These are phyloP conservation scores for Coracopsis vasa DNA, from an alignment of 2,113 vertebrate genomes.

Conservation along the genomic window DNA sequence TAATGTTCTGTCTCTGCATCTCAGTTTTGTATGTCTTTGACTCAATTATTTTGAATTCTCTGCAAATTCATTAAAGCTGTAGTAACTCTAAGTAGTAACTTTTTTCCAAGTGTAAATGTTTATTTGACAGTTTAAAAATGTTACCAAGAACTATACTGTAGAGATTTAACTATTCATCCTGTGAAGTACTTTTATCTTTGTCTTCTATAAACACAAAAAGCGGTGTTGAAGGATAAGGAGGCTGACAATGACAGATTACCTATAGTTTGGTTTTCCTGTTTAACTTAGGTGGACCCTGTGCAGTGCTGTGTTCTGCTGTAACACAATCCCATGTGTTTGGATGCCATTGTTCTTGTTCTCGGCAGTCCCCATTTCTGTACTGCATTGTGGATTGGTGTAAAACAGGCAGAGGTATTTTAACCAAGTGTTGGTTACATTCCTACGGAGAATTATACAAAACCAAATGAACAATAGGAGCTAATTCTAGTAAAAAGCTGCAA, in stretches of 20 bases:
- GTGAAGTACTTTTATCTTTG: conserved; percentile 36
- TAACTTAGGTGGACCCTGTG: conserved; percentile 14
- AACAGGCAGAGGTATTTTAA: neutral
- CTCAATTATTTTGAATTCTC: neutral
- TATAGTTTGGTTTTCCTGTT: conserved; percentile 51
- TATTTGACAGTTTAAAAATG: conserved; percentile 11
- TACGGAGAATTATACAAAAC: neutral
- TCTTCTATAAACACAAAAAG: conserved; percentile 40
- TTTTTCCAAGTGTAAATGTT: neutral
- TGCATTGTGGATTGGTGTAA: neutral
- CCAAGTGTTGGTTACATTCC: neutral
- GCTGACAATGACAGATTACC: conserved; percentile 66
- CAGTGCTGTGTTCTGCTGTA: conserved; percentile 7
- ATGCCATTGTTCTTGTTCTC: neutral
- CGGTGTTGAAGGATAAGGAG: neutral
- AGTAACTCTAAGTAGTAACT: neutral
- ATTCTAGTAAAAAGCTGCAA: neutral
- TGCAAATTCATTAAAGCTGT: neutral
- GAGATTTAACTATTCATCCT: neutral
- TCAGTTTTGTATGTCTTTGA: neutral
- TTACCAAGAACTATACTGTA: neutral
- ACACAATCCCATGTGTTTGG: neutral
- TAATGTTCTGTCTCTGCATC: neutral
- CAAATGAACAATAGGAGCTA: neutral
- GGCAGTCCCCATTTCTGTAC: neutral